Conservation (phyloP, 2,888 invertebrate genomes). For the Yponomeuta cagnagella region DNA sequence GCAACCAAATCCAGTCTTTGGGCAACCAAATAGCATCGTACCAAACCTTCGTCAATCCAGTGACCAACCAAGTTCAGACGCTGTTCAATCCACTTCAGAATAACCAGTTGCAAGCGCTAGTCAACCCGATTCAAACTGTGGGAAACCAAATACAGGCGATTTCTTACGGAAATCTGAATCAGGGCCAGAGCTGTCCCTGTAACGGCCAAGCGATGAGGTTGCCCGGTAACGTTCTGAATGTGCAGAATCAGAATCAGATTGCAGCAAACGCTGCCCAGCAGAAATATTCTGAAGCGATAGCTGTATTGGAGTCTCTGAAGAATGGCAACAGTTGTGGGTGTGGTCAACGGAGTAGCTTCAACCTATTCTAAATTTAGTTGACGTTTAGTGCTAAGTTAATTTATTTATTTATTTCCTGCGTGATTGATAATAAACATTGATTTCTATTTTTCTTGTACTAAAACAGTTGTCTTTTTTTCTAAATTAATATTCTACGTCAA, state of each 20-base stretch:
- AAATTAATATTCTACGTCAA: neutral
- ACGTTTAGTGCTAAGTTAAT: neutral
- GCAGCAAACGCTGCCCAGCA: neutral
- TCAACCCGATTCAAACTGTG: neutral
- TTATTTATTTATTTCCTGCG: neutral
- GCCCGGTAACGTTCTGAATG: neutral
- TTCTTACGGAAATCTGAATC: neutral
- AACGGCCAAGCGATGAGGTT: neutral
- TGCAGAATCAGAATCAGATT: neutral
- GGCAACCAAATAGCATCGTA: neutral
- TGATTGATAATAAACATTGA: neutral
- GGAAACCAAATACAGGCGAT: neutral
- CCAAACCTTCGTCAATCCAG: neutral
- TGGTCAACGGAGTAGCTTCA: neutral
- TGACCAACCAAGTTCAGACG: neutral
- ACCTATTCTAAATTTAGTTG: neutral
- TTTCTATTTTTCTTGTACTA: neutral
- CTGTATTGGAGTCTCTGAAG: neutral
- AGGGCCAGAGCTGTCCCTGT: neutral
- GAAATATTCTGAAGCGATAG: conserved; percentile 1
- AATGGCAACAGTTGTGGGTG: conserved; percentile 3
- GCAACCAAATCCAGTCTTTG: neutral
- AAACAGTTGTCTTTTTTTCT: neutral
- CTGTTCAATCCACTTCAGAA: neutral
- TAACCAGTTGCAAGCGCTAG: neutral